Percentiles rank a stretch among this genome's conserved stretches.
Evolutionary conservation across 1,140 invertebrate species (phyloP).

Genomic region (Panagrolaimus sp.): DNA sequence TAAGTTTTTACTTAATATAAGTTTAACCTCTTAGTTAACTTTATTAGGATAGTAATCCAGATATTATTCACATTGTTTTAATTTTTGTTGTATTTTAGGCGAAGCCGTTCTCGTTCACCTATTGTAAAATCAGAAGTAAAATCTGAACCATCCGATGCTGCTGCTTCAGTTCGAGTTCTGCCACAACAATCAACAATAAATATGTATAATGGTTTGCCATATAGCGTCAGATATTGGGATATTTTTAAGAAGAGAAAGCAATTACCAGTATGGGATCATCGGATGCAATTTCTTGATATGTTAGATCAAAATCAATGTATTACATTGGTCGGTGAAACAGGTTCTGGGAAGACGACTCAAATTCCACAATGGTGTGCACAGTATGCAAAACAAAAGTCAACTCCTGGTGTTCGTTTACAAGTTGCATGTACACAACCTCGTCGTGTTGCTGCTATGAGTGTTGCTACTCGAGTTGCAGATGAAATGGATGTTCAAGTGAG

Average conservation of each 20-base stretch:
- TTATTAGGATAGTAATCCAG: neutral
- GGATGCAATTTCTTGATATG: conserved; percentile 86
- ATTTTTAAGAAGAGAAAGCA: conserved; percentile 76
- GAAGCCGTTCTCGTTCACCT: conserved; percentile 27
- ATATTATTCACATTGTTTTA: conserved; percentile 7
- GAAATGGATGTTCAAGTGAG: conserved; percentile 86
- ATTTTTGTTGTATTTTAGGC: neutral
- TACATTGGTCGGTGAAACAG: conserved; percentile 89
- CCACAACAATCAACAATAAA: neutral
- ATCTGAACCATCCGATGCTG: conserved; percentile 4
- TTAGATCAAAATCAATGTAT: conserved; percentile 78
- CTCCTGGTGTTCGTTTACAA: conserved; percentile 65
- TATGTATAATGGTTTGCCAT: conserved; percentile 25
- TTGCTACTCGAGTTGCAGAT: conserved; percentile 92
- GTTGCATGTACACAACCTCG: conserved; percentile 96
- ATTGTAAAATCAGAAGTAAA: neutral
- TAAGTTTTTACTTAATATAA: neutral
- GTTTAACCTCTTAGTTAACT: too few species aligned
- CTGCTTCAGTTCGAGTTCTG: neutral
- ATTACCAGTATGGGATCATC: conserved; percentile 95
- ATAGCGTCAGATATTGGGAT: conserved; percentile 61
- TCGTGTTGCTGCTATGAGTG: conserved; percentile 96
- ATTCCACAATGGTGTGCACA: conserved; percentile 82
- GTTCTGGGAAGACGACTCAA: conserved; percentile 93
- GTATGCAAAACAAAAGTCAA: conserved; percentile 66